A percentile compares a stretch with the other conserved stretches of the same genome.
Evolutionary conservation across 2,113 vertebrate species (phyloP).

Genomic region (Sitta europaea): DNA sequence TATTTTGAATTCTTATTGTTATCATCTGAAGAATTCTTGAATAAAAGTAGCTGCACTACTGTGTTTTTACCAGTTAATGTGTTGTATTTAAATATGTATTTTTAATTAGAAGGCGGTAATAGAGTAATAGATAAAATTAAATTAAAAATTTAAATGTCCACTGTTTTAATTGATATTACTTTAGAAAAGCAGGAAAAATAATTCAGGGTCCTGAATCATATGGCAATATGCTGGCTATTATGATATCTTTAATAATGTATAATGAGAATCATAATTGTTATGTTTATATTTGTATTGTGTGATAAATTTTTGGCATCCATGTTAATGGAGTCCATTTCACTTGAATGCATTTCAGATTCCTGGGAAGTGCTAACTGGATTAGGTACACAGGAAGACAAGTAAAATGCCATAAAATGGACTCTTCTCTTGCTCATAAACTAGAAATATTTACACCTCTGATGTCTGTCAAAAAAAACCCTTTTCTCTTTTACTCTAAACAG

Average conservation of each 20-base stretch:
- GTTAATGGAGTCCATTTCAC: not conserved
- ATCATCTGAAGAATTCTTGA: not conserved
- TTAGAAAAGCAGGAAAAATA: not conserved
- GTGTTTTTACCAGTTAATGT: not conserved
- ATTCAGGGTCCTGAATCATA: not conserved
- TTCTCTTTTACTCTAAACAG: not conserved
- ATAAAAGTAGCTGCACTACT: not conserved
- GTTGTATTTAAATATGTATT: not conserved
- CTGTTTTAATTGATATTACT: slow-evolving; percentile 4
- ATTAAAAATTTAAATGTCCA: too few species aligned
- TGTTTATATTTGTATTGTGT: not conserved
- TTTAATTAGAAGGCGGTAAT: not conserved
- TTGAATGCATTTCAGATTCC: not conserved
- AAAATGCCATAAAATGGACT: not conserved
- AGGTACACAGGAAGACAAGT: not conserved
- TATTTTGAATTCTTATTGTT: not conserved
- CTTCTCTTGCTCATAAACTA: not conserved
- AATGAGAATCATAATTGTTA: not conserved
- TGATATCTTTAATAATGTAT: not conserved
- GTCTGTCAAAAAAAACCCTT: not conserved
- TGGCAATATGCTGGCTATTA: not conserved
- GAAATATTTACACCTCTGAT: not conserved
- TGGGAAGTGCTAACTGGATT: not conserved
- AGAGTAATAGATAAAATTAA: not conserved
- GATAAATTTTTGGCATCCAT: not conserved